These are phyloP conservation scores for Acanthosepion esculentum DNA, from an alignment of 2,888 invertebrate species.

Conservation along the genomic window DNA sequence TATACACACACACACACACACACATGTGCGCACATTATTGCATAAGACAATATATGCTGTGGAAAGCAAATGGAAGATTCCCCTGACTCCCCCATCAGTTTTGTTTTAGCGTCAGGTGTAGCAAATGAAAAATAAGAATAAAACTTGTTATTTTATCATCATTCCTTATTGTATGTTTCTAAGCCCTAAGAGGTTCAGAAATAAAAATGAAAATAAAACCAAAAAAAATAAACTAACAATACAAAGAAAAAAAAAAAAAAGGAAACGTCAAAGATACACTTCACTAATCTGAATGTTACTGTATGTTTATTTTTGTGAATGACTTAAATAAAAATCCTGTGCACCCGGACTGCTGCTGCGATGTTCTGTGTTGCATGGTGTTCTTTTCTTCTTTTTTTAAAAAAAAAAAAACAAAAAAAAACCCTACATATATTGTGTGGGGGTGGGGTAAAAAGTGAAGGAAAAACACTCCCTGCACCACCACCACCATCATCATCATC, in stretches of 20 bases:
- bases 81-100: background rate
- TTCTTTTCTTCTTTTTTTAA: background rate
- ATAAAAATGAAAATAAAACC: background rate
- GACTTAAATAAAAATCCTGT: conserved; percentile 17
- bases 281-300: background rate
- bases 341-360: conserved; percentile 21
- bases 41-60: background rate
- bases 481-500: background rate
- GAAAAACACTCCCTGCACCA: conserved; percentile 3
- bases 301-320: conserved; percentile 33
- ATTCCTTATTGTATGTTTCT: background rate
- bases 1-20: no score
- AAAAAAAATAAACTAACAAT: background rate
- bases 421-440: background rate
- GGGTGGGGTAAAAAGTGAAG: background rate
- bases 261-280: background rate
- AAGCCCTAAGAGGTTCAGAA: background rate
- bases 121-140: background rate
- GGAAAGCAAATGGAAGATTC: background rate
- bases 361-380: conserved; percentile 9
- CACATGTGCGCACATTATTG: background rate
- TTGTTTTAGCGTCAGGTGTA: background rate
- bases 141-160: background rate
- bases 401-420: background rate
- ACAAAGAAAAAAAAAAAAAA: background rate